phyloP scores from a whole-genome alignment of 1,140 invertebrate species.

The Anoplolepis gracilipes region DNA sequence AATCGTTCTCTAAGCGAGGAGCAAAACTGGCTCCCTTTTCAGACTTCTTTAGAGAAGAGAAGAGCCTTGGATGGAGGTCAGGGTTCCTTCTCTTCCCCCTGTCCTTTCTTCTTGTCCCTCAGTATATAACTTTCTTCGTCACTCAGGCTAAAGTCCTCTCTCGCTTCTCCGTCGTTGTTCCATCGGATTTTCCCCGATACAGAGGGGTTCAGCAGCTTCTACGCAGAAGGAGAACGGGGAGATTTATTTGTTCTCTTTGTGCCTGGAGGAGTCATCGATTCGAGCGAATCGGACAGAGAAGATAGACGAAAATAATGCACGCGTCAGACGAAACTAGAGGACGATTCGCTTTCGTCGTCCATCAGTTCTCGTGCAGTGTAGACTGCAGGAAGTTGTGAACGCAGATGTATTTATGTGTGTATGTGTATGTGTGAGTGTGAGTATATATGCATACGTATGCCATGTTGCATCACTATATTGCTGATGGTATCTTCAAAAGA shows the following conservation, averaged over 20 bases:
- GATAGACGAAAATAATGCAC: constrained; percentile 17
- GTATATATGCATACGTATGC: not conserved
- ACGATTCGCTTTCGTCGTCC: constrained; percentile 57
- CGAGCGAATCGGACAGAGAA: not conserved
- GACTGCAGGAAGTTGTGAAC: constrained; percentile 17
- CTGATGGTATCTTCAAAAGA: not conserved
- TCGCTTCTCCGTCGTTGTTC: constrained; percentile 21
- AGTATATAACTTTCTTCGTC: constrained; percentile 49
- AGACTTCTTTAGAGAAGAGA: constrained; percentile 45
- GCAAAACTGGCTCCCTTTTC: constrained; percentile 72
- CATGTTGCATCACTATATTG: constrained; percentile 10
- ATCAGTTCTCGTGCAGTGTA: not conserved
- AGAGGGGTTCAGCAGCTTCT: constrained; percentile 64
- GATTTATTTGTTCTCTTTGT: constrained; percentile 65
- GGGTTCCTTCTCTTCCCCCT: constrained; percentile 66
- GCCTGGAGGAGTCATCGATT: constrained; percentile 59
- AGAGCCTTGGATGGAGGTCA: constrained; percentile 75
- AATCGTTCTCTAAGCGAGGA: constrained; percentile 48
- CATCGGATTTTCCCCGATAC: constrained; percentile 64
- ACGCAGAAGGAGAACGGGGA: constrained; percentile 30
- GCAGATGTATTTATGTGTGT: not conserved
- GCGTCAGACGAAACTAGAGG: constrained; percentile 7
- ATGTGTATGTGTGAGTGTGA: not conserved
- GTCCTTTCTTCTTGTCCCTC: constrained; percentile 62
- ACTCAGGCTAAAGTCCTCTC: constrained; percentile 29